phyloP scores from a whole-genome alignment of 2,113 vertebrate genomes.

The Phrynocephalus versicolor region DNA sequence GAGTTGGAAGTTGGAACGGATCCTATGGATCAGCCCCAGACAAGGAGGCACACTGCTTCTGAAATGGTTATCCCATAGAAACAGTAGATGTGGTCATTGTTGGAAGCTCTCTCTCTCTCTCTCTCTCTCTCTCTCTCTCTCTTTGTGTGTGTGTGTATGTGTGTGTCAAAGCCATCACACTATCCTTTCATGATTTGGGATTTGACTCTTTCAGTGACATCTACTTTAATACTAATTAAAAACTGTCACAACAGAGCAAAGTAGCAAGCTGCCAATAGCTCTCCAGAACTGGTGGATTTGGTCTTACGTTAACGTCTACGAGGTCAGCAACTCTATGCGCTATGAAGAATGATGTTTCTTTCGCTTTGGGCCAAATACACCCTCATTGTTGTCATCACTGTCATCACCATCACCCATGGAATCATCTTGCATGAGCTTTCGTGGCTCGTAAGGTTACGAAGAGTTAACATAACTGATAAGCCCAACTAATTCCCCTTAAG shows the following conservation, averaged over 20 bases:
- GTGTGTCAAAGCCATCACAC: neutral
- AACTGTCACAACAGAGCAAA: neutral
- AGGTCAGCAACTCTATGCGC: neutral
- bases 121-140: no score
- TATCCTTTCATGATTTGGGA: neutral
- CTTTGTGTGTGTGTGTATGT: no score
- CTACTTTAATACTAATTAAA: neutral
- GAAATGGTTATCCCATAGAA: neutral
- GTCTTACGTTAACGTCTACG: neutral
- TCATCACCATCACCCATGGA: neutral
- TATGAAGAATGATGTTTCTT: neutral
- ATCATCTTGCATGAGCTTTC: neutral
- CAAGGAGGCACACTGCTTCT: no score
- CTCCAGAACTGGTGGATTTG: no score
- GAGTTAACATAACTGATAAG: neutral
- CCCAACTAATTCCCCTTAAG: neutral
- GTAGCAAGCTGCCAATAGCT: no score
- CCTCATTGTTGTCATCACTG: no score
- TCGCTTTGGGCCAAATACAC: neutral
- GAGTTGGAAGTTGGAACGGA: no score
- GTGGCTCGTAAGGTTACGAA: neutral
- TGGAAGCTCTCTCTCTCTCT: no score
- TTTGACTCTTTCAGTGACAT: neutral
- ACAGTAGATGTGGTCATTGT: neutral
- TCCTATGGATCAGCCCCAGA: no score